Evolutionary conservation across 1,140 invertebrate species (phyloP), one percentile per base, ranked within the genome.

Genomic region (Ectropis grisescens): DNA sequence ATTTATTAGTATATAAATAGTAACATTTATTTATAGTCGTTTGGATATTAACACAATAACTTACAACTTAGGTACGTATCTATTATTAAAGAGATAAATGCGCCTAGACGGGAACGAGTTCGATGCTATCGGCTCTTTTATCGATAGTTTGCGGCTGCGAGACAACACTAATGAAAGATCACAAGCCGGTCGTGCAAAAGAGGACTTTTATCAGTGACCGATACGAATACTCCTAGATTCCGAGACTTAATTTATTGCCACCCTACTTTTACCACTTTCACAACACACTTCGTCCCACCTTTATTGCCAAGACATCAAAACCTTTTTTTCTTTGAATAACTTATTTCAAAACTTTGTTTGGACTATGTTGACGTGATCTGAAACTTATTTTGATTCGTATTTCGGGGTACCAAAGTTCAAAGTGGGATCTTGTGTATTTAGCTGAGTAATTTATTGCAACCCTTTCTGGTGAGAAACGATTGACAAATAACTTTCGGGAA

Each of bases 161-260:
- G 16, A 26, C 51, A 60, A 37, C 62, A 43, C 66, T 65, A 54
- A 13, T 13, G 15, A 41, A 38, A 52, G 51, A 57, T 60, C 55
- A 54, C 54, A 58, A 59, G 53, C 44, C 57, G 53, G 50, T 53
- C 53, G 50, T 58, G 56, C 58, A 50, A 61, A 57, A 58, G 58
- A 70, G 69, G 61, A 71, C 65, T 71, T 74, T 71, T 75, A 75
- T 75, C 67, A 62, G 69, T 65, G 56, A 60, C 55, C 70, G 65
- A 71, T 75, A 69, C 60, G 48, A 59, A 64, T 57, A 60, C 69
- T 64, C 53, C 54, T 59, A 67, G 66, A 64, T 58, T 58, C 61
- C 54, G 49, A 58, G 44, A 51, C 43, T 46, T 68, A 67, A 70
- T 71, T 74, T 74, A 74, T 74, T 67, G 58, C 61, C 64, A 62